Conservation (phyloP, 2,888 invertebrate species). For the Ophion costatus region DNA sequence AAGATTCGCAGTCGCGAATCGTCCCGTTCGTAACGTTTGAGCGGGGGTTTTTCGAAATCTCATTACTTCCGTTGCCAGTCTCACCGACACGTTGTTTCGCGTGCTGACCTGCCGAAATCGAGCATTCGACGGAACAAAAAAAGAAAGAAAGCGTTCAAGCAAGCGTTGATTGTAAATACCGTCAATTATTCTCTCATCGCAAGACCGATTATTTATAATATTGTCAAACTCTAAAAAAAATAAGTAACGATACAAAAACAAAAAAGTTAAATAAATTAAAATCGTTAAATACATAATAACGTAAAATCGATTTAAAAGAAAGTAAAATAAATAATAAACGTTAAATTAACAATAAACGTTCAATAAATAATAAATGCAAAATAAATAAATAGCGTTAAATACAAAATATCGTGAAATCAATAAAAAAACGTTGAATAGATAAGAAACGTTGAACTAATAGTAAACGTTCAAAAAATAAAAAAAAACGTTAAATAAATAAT, state of each 20-base stretch:
- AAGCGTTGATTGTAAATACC: background rate
- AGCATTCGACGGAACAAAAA: conserved; percentile 11
- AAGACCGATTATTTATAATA: background rate
- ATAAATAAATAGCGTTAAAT: too few species aligned
- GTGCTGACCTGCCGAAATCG: conserved; percentile 76
- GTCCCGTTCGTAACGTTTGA: conserved; percentile 76
- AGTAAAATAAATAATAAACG: too few species aligned
- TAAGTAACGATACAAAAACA: background rate
- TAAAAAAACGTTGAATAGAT: too few species aligned
- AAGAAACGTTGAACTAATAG: too few species aligned
- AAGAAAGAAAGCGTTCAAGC: background rate
- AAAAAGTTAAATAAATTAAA: too few species aligned
- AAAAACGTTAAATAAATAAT: too few species aligned
- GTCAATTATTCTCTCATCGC: background rate
- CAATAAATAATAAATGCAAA: too few species aligned
- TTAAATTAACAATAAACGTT: too few species aligned
- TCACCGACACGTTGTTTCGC: conserved; percentile 80
- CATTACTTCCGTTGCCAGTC: conserved; percentile 77
- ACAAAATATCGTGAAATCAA: too few species aligned
- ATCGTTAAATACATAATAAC: too few species aligned
- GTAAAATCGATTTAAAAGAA: too few species aligned
- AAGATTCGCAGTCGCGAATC: conserved; percentile 76
- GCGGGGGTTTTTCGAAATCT: conserved; percentile 79
- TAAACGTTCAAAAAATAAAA: too few species aligned
- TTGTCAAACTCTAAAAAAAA: background rate